A percentile compares a stretch with the other conserved stretches of the same genome.
Evolutionary conservation across 2,888 invertebrate genomes (phyloP).

Genomic region (Cantharis flavilabris): DNA sequence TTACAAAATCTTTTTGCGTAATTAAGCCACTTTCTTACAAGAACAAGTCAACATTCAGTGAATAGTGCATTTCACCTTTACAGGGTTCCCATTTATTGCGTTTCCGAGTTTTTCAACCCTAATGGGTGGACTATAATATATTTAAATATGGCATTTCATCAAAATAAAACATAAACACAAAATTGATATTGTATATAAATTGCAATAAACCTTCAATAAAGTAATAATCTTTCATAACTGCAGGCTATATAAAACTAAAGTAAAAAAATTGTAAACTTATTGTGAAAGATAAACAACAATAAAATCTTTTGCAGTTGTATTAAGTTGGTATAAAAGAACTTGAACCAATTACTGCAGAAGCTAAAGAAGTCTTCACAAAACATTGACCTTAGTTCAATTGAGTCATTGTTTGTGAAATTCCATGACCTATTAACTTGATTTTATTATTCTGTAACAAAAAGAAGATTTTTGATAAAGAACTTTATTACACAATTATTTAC

Average conservation of each 20-base stretch:
- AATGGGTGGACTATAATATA: background rate
- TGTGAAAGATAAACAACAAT: background rate
- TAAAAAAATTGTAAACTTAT: background rate
- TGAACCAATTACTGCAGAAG: background rate
- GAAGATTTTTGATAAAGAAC: background rate
- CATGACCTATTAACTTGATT: background rate
- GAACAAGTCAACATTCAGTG: too few relatives aligned
- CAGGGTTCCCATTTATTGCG: too few relatives aligned
- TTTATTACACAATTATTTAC: constrained; percentile 32
- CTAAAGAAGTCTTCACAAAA: background rate
- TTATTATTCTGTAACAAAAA: background rate
- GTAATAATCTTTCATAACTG: background rate
- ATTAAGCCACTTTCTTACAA: too few relatives aligned
- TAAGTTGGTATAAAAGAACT: background rate
- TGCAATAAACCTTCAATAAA: background rate
- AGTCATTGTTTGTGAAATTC: background rate
- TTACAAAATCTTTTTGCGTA: too few relatives aligned
- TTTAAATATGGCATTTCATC: background rate
- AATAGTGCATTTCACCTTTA: too few relatives aligned
- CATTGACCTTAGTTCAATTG: background rate
- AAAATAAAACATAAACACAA: background rate
- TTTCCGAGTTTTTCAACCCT: too few relatives aligned
- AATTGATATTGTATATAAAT: background rate
- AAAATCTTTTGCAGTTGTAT: background rate
- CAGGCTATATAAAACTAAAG: background rate